Conservation (phyloP, 92 coral and sea anemone species). For the Virgularia gustaviana region DNA sequence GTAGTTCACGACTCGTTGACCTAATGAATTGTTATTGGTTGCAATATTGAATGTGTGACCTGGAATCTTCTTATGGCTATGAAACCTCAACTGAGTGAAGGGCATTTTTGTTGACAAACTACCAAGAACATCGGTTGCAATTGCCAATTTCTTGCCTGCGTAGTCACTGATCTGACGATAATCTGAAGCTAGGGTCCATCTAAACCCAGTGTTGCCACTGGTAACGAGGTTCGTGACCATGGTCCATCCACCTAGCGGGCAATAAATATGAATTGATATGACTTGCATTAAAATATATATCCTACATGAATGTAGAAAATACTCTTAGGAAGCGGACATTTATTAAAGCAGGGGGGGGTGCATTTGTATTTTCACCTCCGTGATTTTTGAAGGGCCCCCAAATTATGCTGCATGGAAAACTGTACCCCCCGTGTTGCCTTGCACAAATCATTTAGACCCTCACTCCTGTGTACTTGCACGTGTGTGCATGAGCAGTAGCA, state of each 20-base stretch:
- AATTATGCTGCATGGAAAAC: too few relatives aligned
- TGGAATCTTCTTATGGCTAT: slow-evolving; percentile 53
- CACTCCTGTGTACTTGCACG: too few relatives aligned
- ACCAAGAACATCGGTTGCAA: slow-evolving; percentile 41
- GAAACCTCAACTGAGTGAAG: slow-evolving; percentile 65
- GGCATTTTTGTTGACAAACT: slow-evolving; percentile 44
- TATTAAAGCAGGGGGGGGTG: too few relatives aligned
- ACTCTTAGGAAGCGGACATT: too few relatives aligned
- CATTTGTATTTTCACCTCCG: too few relatives aligned
- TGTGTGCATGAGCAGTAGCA: too few relatives aligned
- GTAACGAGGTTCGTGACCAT: slow-evolving; percentile 56
- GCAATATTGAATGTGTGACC: slow-evolving; percentile 64
- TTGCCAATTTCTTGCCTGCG: slow-evolving; percentile 45
- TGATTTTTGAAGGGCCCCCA: too few relatives aligned
- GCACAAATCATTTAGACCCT: too few relatives aligned
- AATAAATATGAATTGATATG: background rate
- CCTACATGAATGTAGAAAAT: background rate
- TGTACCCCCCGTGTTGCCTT: too few relatives aligned
- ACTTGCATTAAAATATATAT: background rate
- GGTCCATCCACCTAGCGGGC: slow-evolving; percentile 75
- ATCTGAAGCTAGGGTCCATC: slow-evolving; percentile 27
- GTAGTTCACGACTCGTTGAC: slow-evolving; percentile 51
- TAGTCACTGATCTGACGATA: slow-evolving; percentile 55
- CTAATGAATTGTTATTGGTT: slow-evolving; percentile 44
- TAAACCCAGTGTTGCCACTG: slow-evolving; percentile 13